Conservation (phyloP, 2,113 vertebrate genomes). For the Gnathonemus echidnorhynchus region DNA sequence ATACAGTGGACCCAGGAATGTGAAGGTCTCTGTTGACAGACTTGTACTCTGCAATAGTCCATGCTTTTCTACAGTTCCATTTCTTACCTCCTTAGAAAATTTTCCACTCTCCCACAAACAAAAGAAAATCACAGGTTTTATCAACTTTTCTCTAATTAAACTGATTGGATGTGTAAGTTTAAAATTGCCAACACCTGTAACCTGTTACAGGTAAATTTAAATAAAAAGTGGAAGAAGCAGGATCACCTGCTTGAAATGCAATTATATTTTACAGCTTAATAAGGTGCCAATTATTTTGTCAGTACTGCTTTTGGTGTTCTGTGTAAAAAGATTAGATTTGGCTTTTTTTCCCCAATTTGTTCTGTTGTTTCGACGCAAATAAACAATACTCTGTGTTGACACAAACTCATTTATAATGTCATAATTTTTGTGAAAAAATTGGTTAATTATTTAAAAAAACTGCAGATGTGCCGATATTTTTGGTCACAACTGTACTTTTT, state of each 20-base stretch:
- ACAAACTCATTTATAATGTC: neutral
- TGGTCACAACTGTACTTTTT: neutral
- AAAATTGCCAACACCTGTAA: neutral
- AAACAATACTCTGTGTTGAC: neutral
- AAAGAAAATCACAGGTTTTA: neutral
- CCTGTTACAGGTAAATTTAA: neutral
- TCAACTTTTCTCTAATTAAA: neutral
- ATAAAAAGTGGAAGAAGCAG: neutral
- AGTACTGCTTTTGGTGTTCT: neutral
- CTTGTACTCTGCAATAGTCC: neutral
- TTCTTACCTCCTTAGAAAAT: neutral
- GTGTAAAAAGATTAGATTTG: neutral
- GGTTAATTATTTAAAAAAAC: neutral
- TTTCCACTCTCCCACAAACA: neutral
- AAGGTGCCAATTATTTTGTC: neutral
- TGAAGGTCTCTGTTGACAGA: neutral
- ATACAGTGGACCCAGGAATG: neutral
- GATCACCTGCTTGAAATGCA: neutral
- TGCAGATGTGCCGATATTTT: neutral
- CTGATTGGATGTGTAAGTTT: neutral
- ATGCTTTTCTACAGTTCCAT: neutral
- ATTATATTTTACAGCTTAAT: neutral
- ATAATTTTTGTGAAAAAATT: neutral
- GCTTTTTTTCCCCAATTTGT: neutral
- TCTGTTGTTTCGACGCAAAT: neutral